A percentile compares a stretch with the other conserved stretches of the same genome.
Conservation (phyloP, 2,797 vertebrate species). For the Chrosomus eos region DNA sequence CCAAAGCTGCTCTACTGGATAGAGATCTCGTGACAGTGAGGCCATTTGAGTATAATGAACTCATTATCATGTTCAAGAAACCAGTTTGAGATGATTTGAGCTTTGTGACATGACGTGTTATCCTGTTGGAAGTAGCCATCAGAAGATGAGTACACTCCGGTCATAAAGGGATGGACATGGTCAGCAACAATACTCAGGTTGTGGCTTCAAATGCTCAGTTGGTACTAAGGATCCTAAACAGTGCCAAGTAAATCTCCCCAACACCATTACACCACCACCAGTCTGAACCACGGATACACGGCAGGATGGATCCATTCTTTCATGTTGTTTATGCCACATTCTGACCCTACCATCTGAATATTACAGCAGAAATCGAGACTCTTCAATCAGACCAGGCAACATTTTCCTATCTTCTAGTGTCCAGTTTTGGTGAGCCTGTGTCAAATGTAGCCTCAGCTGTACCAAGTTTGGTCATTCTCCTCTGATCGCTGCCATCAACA, state of each 20-base stretch:
- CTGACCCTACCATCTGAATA: conserved; percentile 39
- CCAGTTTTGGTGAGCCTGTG: no score
- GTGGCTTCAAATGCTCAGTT: no score
- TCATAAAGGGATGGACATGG: conserved; percentile 47
- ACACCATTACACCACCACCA: background rate
- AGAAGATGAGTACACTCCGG: conserved; percentile 50
- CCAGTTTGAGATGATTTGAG: background rate
- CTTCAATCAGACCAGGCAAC: background rate
- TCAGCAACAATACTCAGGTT: background rate
- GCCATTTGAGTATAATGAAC: no score
- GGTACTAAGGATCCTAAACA: no score
- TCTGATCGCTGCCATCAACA: no score
- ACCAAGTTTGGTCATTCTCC: no score
- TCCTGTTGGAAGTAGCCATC: conserved; percentile 54
- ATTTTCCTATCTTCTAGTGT: background rate
- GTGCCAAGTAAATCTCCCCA: no score
- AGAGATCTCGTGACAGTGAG: background rate
- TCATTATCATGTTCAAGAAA: background rate
- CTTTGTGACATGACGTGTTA: background rate
- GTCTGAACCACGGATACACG: background rate
- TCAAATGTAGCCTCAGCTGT: no score
- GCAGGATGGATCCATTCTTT: conserved; percentile 53
- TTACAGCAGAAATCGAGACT: conserved; percentile 33
- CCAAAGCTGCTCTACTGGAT: background rate
- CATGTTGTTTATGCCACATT: conserved; percentile 56